Evolutionary conservation across 2,888 invertebrate genomes (phyloP), one percentile per base, ranked within the genome.

Genomic region (Parthenolecanium corni): DNA sequence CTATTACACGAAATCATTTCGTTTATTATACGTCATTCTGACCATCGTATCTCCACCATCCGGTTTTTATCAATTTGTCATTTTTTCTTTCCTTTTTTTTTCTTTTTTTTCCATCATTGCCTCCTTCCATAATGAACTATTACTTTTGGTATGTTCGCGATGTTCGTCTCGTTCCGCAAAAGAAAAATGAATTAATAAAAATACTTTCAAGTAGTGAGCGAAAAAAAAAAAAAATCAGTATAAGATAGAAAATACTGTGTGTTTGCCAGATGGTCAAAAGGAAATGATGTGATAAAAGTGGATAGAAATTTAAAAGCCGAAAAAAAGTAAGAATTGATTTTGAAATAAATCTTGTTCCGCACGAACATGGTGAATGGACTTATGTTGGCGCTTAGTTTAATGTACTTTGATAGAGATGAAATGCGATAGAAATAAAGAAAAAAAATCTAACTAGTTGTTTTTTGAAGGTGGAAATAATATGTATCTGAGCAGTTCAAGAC

Each of bases 331-430:
- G 57, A 57, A 46, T 57, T 57, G 57, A 57, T 57, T 57, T 57
- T 57, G 57, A 57, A 49, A 49, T 49, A 49, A 49, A 57, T 57
- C 57, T 44, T 57, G 57, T 57, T 57, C 57, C 57, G 57, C 57
- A 57, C 57, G 57, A 57, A 57, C 57, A 44, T 57, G n/a, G 24
- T 44, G 24, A 21, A 24, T 54, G 24, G 11, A 54, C 11, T 40
- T 57, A 44, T 46, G 56, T 24, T 46, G 46, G 46, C 56, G 46
- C 31, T 53, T 23, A 44, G 23, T 57, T 57, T 57, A 57, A 21
- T 49, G 49, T 49, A 49, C 49, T 49, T 49, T 23, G 3, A 49
- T 21, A 16, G 11, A 42, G 21, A 49, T 46, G n/a, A 31, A 31
- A 31, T 31, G 31, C 9, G 9, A 31, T 31, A n/a, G n/a, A n/a